Conservation (phyloP, 2,113 vertebrate genomes). For the Prochilodus magdalenae region DNA sequence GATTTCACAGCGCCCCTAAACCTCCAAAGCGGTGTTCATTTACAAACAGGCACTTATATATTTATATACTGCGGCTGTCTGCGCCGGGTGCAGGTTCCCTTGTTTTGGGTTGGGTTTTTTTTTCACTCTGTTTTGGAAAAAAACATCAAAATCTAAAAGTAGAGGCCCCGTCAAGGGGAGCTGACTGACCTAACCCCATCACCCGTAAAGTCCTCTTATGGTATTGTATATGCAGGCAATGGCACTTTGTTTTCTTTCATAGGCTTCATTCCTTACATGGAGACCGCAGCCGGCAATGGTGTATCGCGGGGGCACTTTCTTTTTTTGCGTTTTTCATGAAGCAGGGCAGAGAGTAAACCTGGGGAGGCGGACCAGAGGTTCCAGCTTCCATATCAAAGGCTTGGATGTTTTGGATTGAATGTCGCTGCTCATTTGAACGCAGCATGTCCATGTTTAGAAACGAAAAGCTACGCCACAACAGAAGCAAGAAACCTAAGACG, state of each 20-base stretch:
- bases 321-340: not conserved
- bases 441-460: conserved; percentile 70
- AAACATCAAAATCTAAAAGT: conserved; percentile 42
- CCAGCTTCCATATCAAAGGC: conserved; percentile 78
- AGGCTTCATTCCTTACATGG: conserved; percentile 78
- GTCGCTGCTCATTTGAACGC: conserved; percentile 67
- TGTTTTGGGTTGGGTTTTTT: conserved; percentile 23
- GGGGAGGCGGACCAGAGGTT: conserved; percentile 60
- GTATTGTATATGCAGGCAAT: conserved; percentile 56
- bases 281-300: conserved; percentile 53
- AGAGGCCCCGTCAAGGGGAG: conserved; percentile 31
- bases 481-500: conserved; percentile 70
- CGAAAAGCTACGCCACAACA: conserved; percentile 70
- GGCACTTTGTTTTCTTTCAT: conserved; percentile 74
- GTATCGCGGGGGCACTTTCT: conserved; percentile 28
- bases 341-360: conserved; percentile 38
- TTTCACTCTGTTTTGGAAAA: conserved; percentile 40
- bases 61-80: not conserved
- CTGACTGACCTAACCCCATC: conserved; percentile 45
- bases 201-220: conserved; percentile 54
- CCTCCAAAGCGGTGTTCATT: not conserved
- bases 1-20: conserved; percentile 32
- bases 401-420: conserved; percentile 72
- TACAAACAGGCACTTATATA: conserved; percentile 16
- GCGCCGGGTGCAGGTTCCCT: not conserved